Evolutionary conservation across 92 coral and sea anemone genomes (phyloP), one percentile per base, ranked within the genome.

Genomic region (Heliopora coerulea): DNA sequence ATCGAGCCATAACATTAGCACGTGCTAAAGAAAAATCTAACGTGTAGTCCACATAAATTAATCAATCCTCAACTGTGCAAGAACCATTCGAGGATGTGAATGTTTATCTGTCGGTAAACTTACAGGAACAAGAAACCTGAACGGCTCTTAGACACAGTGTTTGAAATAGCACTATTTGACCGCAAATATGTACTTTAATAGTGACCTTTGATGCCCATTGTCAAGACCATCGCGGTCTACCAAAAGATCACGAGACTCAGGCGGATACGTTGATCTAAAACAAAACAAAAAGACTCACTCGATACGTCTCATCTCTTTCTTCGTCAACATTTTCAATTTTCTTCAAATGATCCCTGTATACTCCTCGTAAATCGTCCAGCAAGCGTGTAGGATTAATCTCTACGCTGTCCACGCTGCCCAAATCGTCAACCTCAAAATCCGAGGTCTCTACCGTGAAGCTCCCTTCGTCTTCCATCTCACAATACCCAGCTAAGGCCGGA

Each of bases 261-360:
- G n/a, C n/a, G n/a, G n/a, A n/a, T n/a, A n/a, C n/a, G n/a, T 29
- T 42, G 57, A 56, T 29, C 17, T 24, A 24, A 49, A 52, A n/a
- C 24, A 8, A 27, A 31, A 31, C 4, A 17, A 34, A 68, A 48
- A 54, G 0, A 42, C 86, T 78, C 81, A 90, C 99, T 85, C 86
- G 54, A 41, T 95, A 96, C 0, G 91, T 75, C 49, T 86, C 92
- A 18, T 88, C 95, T 62, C 91, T 81, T 82, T 88, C 86, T 39
- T 84, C 93, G 12, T 90, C 96, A 17, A 85, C 91, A 48, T 84
- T 83, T n/a, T 83, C 95, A 90, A 95, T 83, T 68, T 86, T 91
- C 56, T 79, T 88, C 54, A 95, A 86, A 50, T 88, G 82, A 67
- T 81, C 86, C 31, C 86, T 81, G 62, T 90, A 95, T 60, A 90